phyloP scores from a whole-genome alignment of 1,140 invertebrate species.

The Trialeurodes vaporariorum region DNA sequence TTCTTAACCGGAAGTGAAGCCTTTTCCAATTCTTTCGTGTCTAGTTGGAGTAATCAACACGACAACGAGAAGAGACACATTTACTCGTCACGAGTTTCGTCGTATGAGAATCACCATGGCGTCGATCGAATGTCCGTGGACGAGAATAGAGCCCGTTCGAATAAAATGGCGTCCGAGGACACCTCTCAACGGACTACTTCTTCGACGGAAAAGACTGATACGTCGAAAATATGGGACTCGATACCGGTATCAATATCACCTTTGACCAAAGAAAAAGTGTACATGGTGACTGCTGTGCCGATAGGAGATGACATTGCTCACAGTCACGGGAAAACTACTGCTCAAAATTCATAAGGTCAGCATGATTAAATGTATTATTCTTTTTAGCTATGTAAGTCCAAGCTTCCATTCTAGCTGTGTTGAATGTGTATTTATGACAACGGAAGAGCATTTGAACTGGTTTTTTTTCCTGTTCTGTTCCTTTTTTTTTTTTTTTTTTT shows the following conservation, averaged over 20 bases:
- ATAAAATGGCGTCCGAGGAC: too few relatives aligned
- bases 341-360: background rate
- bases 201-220: background rate
- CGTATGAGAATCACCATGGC: too few relatives aligned
- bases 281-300: constrained; percentile 60
- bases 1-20: constrained; percentile 46
- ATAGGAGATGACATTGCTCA: background rate
- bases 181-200: background rate
- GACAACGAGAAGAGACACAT: constrained; percentile 2
- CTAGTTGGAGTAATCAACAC: constrained; percentile 25
- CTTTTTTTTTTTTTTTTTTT: too few relatives aligned
- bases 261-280: constrained; percentile 59
- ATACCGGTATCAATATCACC: constrained; percentile 55
- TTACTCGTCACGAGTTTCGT: background rate
- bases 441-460: too few relatives aligned
- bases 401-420: too few relatives aligned
- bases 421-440: too few relatives aligned
- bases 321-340: background rate
- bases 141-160: too few relatives aligned
- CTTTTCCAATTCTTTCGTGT: constrained; percentile 17
- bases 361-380: too few relatives aligned
- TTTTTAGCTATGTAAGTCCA: too few relatives aligned
- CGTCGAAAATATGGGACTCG: constrained; percentile 41
- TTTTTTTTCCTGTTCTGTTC: too few relatives aligned
- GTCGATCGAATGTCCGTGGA: too few relatives aligned